Conservation (phyloP, 1,140 invertebrate species). For the Papilio xuthus region DNA sequence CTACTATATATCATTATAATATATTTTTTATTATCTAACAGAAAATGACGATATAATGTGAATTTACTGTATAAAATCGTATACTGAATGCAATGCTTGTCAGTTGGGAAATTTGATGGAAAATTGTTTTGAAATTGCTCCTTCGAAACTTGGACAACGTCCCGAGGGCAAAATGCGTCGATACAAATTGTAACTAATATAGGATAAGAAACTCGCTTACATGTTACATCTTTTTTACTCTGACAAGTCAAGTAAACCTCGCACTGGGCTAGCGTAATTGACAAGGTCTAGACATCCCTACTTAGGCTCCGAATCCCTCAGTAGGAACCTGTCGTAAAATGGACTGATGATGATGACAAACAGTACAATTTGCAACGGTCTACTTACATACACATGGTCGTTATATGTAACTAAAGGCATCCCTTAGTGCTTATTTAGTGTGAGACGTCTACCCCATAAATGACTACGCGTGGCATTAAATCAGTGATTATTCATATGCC, state of each 20-base stretch:
- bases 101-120: slow-evolving; percentile 27
- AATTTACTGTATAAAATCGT: slow-evolving; percentile 7
- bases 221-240: background rate
- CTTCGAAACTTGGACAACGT: slow-evolving; percentile 15
- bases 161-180: slow-evolving; percentile 10
- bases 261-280: too few relatives aligned
- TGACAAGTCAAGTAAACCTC: too few relatives aligned
- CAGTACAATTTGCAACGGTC: too few relatives aligned
- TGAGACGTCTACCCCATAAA: background rate
- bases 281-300: too few relatives aligned
- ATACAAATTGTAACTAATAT: slow-evolving; percentile 12
- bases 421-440: too few relatives aligned
- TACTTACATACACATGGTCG: too few relatives aligned
- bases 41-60: background rate
- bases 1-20: too few relatives aligned
- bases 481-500: background rate
- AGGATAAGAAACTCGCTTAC: background rate
- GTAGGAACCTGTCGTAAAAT: too few relatives aligned
- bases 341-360: too few relatives aligned
- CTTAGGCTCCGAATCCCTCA: too few relatives aligned
- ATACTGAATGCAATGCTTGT: background rate
- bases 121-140: slow-evolving; percentile 21
- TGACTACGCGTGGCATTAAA: background rate
- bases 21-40: background rate
- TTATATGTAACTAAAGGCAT: too few relatives aligned